phyloP scores from a whole-genome alignment of 1,140 invertebrate genomes.

The Micrasema minimum region DNA sequence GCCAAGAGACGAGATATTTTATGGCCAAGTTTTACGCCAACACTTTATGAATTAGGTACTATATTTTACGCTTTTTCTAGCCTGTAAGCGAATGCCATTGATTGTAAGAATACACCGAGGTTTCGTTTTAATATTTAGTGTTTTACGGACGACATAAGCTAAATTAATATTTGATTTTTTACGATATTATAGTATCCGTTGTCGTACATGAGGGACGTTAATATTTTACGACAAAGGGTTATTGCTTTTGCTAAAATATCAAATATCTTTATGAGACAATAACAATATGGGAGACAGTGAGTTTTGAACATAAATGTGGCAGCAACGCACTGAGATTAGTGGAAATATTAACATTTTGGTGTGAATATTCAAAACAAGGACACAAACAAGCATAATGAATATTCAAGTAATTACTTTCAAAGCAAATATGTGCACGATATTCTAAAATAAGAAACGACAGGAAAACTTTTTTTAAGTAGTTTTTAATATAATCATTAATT shows the following conservation, averaged over 20 bases:
- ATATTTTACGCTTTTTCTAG: constrained; percentile 28
- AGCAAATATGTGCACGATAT: too few relatives aligned
- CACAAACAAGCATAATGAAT: too few relatives aligned
- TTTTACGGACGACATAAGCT: constrained; percentile 21
- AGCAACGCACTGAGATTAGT: too few relatives aligned
- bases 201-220: constrained; percentile 14
- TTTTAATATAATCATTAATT: too few relatives aligned
- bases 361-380: too few relatives aligned
- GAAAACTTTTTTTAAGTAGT: too few relatives aligned
- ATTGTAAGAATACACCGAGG: constrained; percentile 16
- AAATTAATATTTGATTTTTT: constrained; percentile 32
- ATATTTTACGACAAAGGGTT: constrained; percentile 13
- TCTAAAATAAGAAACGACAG: too few relatives aligned
- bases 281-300: too few relatives aligned
- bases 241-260: constrained; percentile 9
- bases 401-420: too few relatives aligned
- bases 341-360: too few relatives aligned
- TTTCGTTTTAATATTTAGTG: constrained; percentile 35
- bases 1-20: constrained; percentile 31
- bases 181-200: constrained; percentile 3
- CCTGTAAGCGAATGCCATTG: constrained; percentile 23
- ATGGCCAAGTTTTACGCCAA: constrained; percentile 24
- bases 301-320: too few relatives aligned
- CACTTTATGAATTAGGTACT: constrained; percentile 37
- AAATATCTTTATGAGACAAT: constrained; percentile 6